Conservation (phyloP, 2,888 invertebrate genomes). For the Dicycla oo region DNA sequence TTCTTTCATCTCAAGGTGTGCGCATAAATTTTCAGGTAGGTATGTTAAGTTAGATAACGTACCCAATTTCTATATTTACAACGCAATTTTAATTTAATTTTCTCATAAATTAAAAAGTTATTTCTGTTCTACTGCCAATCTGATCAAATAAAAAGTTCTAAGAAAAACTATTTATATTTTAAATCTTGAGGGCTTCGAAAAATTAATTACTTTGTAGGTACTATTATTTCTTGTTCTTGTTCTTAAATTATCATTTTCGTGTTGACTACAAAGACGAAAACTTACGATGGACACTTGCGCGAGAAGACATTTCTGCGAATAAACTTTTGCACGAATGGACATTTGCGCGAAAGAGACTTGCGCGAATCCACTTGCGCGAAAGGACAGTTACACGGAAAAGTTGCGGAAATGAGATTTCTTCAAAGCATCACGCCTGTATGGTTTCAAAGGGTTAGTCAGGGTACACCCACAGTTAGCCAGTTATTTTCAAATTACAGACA, state of each 20-base stretch:
- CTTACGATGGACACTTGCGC: too few relatives aligned
- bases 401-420: too few relatives aligned
- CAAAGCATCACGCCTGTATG: too few relatives aligned
- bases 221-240: background rate
- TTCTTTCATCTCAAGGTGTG: slow-evolving; percentile 12
- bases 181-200: background rate
- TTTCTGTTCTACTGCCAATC: background rate
- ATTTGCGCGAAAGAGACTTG: too few relatives aligned
- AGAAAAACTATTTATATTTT: background rate
- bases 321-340: too few relatives aligned
- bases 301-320: too few relatives aligned
- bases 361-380: too few relatives aligned
- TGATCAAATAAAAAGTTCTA: background rate
- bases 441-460: too few relatives aligned
- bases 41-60: background rate
- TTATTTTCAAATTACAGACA: too few relatives aligned
- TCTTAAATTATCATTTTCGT: background rate
- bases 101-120: background rate
- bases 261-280: background rate
- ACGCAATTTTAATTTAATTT: background rate
- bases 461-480: too few relatives aligned
- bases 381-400: too few relatives aligned
- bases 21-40: background rate
- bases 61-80: slow-evolving; percentile 18
- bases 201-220: background rate